Conservation (phyloP, 2,113 vertebrate species). For the Toxotes jaculatrix region DNA sequence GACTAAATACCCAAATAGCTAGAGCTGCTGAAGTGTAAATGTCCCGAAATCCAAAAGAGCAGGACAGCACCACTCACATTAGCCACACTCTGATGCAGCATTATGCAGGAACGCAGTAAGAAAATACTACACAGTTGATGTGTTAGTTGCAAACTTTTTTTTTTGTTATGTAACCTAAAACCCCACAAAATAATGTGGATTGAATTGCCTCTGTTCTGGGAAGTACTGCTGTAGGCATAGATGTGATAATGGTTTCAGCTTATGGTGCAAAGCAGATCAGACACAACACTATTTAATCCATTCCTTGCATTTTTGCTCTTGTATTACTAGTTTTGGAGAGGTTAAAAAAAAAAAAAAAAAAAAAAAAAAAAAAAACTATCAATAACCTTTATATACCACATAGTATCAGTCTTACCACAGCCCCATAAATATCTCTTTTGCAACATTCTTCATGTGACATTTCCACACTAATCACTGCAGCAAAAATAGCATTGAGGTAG, state of each 20-base stretch:
- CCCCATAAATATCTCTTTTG: not conserved
- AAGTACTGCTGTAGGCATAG: not conserved
- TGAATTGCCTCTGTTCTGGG: not conserved
- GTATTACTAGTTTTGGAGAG: no score
- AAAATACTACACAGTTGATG: not conserved
- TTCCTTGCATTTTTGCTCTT: no score
- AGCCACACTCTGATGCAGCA: not conserved
- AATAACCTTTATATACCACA: no score
- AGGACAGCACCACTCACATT: not conserved
- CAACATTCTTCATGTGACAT: slow-evolving; percentile 54
- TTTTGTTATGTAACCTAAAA: not conserved
- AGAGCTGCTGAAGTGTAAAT: not conserved
- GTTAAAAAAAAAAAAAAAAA: no score
- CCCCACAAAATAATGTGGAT: not conserved
- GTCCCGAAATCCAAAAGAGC: not conserved
- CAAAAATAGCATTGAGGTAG: slow-evolving; percentile 58
- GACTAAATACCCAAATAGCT: not conserved
- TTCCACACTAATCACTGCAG: slow-evolving; percentile 55
- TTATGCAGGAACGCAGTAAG: not conserved
- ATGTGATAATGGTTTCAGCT: no score
- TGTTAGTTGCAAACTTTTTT: not conserved
- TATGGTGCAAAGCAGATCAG: no score
- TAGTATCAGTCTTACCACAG: not conserved
- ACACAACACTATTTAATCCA: no score
- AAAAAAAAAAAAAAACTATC: no score